Base-by-base conservation (phyloP, 2,797 vertebrate species). In the Urocyon cinereoargenteus region DNA sequence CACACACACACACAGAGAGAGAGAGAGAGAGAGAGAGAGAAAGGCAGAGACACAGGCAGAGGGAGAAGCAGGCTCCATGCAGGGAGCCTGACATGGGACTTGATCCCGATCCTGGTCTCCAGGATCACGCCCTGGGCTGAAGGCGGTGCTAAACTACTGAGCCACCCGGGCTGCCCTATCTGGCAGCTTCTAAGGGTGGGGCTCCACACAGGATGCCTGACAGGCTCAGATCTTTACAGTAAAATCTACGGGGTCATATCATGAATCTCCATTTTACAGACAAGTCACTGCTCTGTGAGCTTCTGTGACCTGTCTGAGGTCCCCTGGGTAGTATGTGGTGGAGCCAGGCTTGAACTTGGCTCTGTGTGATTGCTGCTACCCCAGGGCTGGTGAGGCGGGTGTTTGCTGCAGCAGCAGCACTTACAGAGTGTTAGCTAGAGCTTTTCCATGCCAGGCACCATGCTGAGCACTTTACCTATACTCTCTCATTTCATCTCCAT, bases 401-500 rank as follows among this genome's bases (percentile, higher is more conserved):
- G 31, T 70, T 9, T 49, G 18, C 75, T 49, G 18, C 75, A 73
- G 70, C 18, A 88, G 31, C 36, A n/a, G 75, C 53, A 40, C 59
- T 45, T 92, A n/a, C 59, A 40, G 24, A 28, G 28, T 40, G 66
- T 73, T 62, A 19, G 40, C 81, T 75, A 73, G 68, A 75, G 83
- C 64, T 79, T 2, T 4, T 77, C 5, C 81, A 26, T 51, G 36
- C 68, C 5, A 10, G 64, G 61, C 68, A 70, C 75, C 19, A 1
- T 40, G n/a, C 77, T 64, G 28, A 64, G 31, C 36, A 86, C 57
- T 85, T 82, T 55, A 78, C 77, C 53, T 72, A 2, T 66, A 26
- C 77, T 87, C 40, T 83, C 82, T 97, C 57, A 70, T 86, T 93
- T 97, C n/a, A 61, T 92, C 49, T 79, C 90, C 92, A 86, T 55